phyloP scores from a whole-genome alignment of 1,140 invertebrate species.

The Lanistes nyassanus region DNA sequence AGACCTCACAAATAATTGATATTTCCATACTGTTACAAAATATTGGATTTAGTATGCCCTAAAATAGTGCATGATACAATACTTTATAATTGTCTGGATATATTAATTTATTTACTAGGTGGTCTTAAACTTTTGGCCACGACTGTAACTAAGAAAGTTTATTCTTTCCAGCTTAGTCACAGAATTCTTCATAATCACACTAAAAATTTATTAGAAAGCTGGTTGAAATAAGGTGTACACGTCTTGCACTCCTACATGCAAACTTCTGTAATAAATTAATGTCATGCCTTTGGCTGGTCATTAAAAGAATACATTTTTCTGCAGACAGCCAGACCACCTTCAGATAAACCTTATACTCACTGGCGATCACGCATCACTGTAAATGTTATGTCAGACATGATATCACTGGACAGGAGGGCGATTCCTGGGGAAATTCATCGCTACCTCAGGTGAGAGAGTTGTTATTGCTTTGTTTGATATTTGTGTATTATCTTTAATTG shows the following conservation, averaged over 20 bases:
- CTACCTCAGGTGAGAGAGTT: slow-evolving; percentile 45
- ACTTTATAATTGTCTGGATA: not conserved
- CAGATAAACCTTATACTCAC: slow-evolving; percentile 69
- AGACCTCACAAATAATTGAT: no score
- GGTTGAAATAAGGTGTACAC: not conserved
- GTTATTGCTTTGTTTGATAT: not conserved
- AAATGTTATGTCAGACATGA: slow-evolving; percentile 75
- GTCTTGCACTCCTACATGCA: not conserved
- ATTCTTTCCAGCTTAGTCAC: not conserved
- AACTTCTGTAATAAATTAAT: not conserved
- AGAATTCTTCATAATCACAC: not conserved
- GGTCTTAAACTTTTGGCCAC: no score
- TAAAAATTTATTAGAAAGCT: not conserved
- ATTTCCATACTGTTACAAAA: no score
- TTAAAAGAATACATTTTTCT: not conserved
- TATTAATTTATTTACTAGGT: not conserved
- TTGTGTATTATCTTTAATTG: no score
- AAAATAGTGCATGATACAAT: no score
- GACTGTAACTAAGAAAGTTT: no score
- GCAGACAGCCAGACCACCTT: slow-evolving; percentile 43
- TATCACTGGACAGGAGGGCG: slow-evolving; percentile 72
- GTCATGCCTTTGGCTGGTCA: not conserved
- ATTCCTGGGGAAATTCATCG: slow-evolving; percentile 73
- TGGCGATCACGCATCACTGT: slow-evolving; percentile 74
- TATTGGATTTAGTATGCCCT: no score